Conservation (phyloP, 2,113 vertebrate genomes). For the Condylura cristata region DNA sequence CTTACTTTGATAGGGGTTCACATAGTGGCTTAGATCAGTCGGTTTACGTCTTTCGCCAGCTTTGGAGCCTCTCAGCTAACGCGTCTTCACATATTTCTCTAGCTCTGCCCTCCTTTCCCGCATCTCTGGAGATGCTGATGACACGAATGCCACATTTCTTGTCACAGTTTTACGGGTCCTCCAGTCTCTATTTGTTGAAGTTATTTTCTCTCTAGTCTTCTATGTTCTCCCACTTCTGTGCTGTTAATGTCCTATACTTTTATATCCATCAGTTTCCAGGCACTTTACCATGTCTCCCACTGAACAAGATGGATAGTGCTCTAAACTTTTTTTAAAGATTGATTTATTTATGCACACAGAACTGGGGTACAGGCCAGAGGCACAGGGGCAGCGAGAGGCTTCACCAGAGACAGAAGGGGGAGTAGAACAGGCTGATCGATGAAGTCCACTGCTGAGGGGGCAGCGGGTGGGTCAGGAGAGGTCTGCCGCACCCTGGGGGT, state of each 20-base stretch:
- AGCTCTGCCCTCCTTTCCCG: neutral
- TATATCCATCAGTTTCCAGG: neutral
- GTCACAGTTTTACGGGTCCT: fast-evolving
- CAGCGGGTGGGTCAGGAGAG: too few species aligned
- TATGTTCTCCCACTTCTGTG: neutral
- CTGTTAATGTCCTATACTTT: neutral
- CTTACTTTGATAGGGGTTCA: neutral
- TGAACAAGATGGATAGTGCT: neutral
- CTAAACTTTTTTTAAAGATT: too few species aligned
- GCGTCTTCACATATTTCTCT: neutral
- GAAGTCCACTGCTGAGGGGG: too few species aligned
- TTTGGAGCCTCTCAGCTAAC: neutral
- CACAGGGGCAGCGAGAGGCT: too few species aligned
- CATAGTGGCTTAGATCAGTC: neutral
- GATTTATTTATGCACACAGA: too few species aligned
- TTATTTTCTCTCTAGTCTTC: neutral
- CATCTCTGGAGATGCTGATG: neutral
- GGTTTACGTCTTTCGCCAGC: neutral
- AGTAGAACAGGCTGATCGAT: too few species aligned
- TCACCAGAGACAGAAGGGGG: too few species aligned
- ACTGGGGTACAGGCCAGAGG: too few species aligned
- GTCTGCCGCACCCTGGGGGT: too few species aligned
- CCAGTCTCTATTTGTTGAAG: neutral
- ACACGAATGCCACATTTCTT: neutral
- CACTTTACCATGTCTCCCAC: neutral